phyloP scores from a whole-genome alignment of 1,140 invertebrate genomes.

The Meteorus sp. region DNA sequence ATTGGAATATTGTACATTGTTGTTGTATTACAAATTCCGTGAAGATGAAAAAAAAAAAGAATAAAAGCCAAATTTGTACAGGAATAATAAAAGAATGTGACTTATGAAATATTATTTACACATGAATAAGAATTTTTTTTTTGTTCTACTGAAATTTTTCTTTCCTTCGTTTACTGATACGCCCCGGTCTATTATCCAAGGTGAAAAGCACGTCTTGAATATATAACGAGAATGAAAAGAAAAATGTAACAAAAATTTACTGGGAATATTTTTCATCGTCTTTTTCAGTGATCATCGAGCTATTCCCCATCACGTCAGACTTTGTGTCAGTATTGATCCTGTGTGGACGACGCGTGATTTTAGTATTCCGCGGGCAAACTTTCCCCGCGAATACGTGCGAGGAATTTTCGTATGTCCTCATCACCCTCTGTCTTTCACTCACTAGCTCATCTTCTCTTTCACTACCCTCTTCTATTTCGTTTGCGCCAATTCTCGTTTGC shows the following conservation, averaged over 20 bases:
- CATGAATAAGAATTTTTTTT: too few species aligned
- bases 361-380: constrained; percentile 56
- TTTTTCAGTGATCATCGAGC: constrained; percentile 16
- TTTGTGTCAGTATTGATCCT: constrained; percentile 47
- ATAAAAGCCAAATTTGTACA: background rate
- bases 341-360: constrained; percentile 47
- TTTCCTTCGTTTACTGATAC: too few species aligned
- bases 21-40: background rate
- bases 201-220: too few species aligned
- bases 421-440: constrained; percentile 13
- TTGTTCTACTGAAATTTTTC: too few species aligned
- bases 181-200: too few species aligned
- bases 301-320: constrained; percentile 8
- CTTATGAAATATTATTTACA: too few species aligned
- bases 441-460: constrained; percentile 11
- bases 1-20: background rate
- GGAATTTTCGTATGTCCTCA: constrained; percentile 39
- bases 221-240: background rate
- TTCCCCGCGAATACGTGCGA: constrained; percentile 49
- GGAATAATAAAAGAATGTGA: too few species aligned
- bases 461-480: background rate
- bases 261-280: constrained; percentile 10
- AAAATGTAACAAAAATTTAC: constrained; percentile 10
- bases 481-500: constrained; percentile 8
- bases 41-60: background rate